Evolutionary conservation across 2,113 vertebrate genomes (phyloP).

Genomic region (Progne subis): DNA sequence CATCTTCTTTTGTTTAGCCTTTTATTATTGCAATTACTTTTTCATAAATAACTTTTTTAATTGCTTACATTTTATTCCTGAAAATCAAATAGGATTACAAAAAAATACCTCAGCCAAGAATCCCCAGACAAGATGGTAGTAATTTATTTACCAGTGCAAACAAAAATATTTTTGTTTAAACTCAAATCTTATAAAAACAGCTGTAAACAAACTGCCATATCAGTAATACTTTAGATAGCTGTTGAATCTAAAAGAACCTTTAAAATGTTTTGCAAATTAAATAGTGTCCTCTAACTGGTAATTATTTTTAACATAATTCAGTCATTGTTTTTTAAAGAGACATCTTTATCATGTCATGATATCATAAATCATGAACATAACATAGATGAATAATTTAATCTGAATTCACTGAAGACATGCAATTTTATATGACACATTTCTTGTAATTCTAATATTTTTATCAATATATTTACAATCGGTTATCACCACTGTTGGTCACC

Average conservation of each 20-base stretch:
- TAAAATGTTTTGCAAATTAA: background rate
- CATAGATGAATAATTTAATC: background rate
- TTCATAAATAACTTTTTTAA: background rate
- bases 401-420: background rate
- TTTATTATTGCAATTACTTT: background rate
- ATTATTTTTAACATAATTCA: background rate
- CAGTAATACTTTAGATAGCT: background rate
- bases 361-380: background rate
- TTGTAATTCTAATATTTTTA: background rate
- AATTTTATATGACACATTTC: background rate
- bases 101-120: background rate
- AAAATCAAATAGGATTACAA: background rate
- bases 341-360: background rate
- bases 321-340: background rate
- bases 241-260: background rate
- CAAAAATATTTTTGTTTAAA: background rate
- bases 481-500: background rate
- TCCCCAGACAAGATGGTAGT: background rate
- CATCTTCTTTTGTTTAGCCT: background rate
- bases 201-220: background rate
- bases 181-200: background rate
- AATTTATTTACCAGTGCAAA: background rate
- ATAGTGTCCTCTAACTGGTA: background rate
- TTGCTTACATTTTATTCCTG: background rate
- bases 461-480: background rate